Evolutionary conservation across 2,797 vertebrate genomes (phyloP).

Genomic region (Sebastes umbrosus): DNA sequence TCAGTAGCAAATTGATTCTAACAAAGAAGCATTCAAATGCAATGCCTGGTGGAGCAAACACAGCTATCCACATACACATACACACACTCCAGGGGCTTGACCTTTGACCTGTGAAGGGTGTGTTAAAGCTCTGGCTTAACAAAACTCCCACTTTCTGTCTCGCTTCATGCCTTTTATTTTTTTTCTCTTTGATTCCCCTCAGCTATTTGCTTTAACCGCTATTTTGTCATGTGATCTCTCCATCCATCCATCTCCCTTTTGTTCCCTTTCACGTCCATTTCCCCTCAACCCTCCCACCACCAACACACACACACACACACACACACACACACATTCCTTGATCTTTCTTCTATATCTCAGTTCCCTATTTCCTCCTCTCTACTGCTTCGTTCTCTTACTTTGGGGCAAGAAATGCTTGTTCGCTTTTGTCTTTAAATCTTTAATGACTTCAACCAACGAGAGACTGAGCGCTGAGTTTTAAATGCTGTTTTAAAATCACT

Average conservation of each 20-base stretch:
- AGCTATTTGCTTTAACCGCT: not conserved
- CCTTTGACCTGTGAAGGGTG: constrained; percentile 42
- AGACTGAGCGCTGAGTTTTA: constrained; percentile 40
- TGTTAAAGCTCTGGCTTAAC: constrained; percentile 16
- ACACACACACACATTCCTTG: not conserved
- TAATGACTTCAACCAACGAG: constrained; percentile 34
- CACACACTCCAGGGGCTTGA: constrained; percentile 31
- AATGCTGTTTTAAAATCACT: constrained; percentile 52
- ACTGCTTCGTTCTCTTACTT: constrained; percentile 3
- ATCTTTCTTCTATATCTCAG: not conserved
- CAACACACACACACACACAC: not conserved
- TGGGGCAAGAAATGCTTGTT: not conserved
- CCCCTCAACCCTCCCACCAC: not conserved
- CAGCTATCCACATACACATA: constrained; percentile 24
- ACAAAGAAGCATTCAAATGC: constrained; percentile 47
- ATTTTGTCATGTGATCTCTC: constrained; percentile 37
- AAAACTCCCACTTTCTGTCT: constrained; percentile 16
- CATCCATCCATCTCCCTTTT: constrained; percentile 30
- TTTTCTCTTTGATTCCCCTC: not conserved
- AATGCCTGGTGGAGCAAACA: constrained; percentile 11
- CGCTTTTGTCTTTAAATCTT: constrained; percentile 53
- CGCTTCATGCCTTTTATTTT: constrained; percentile 6
- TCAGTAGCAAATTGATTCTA: constrained; percentile 13
- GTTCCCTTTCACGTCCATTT: not conserved
- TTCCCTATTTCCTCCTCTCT: not conserved